These are phyloP conservation scores for Coturnix japonica DNA, from an alignment of 2,113 vertebrate species.

Conservation along the genomic window DNA sequence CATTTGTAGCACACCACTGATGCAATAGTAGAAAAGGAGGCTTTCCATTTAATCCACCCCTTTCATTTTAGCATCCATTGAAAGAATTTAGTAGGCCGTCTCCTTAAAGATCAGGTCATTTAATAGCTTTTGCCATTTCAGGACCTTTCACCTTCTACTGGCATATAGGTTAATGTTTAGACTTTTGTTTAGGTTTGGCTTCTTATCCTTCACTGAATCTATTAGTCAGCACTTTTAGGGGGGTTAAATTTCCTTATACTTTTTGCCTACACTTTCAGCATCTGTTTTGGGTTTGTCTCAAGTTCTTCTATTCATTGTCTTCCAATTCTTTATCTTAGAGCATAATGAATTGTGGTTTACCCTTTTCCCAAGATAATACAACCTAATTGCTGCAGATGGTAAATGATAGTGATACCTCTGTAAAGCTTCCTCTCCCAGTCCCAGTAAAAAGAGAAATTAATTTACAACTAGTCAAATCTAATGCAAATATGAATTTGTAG, in stretches of 20 bases:
- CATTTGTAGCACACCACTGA: not conserved
- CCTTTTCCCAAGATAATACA: not conserved
- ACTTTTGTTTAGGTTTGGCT: not conserved
- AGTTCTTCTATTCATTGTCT: not conserved
- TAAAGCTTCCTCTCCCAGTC: not conserved
- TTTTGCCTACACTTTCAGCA: not conserved
- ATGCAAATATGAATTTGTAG: not conserved
- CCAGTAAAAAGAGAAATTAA: not conserved
- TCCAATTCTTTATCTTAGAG: not conserved
- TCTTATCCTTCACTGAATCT: not conserved
- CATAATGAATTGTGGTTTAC: constrained; percentile 11
- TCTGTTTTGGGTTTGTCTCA: not conserved
- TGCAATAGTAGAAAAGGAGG: not conserved
- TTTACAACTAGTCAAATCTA: not conserved
- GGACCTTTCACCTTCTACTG: not conserved
- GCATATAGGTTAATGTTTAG: not conserved
- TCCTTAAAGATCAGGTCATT: not conserved
- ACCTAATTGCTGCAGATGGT: not conserved
- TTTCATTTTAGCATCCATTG: not conserved
- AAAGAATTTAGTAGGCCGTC: not conserved
- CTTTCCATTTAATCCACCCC: not conserved
- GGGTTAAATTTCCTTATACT: not conserved
- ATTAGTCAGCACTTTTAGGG: not conserved
- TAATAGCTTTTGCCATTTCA: not conserved
- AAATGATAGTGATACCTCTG: not conserved